A percentile compares a stretch with the other conserved stretches of the same genome.
These are phyloP conservation scores for Dinocampus coccinellae DNA, from an alignment of 2,888 invertebrate species.

Conservation along the genomic window DNA sequence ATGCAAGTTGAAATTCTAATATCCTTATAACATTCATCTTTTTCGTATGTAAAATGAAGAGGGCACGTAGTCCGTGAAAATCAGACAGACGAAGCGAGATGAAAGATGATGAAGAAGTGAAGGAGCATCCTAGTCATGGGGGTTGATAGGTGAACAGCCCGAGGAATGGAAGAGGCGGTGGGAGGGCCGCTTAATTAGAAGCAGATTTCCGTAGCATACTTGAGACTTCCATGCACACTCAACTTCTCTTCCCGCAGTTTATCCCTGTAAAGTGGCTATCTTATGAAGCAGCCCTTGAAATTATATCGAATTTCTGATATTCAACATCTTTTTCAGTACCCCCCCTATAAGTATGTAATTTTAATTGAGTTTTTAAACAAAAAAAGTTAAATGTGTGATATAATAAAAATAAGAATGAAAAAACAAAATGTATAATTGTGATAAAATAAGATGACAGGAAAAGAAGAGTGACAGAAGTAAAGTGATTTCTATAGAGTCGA, in stretches of 20 bases:
- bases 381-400: background rate
- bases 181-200: conserved; percentile 67
- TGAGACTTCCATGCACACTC: conserved; percentile 64
- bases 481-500: background rate
- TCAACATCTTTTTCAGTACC: conserved; percentile 27
- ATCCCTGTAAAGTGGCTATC: conserved; percentile 67
- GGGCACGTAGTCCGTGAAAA: background rate
- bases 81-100: conserved; percentile 43
- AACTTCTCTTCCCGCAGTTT: conserved; percentile 65
- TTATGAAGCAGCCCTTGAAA: conserved; percentile 58
- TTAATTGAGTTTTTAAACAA: background rate
- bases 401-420: background rate
- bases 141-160: conserved; percentile 32
- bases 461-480: background rate
- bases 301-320: conserved; percentile 52
- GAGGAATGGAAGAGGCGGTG: conserved; percentile 50
- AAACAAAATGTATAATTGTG: too few relatives aligned
- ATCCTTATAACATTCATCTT: conserved; percentile 39
- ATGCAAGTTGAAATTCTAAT: conserved; percentile 59
- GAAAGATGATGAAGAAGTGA: conserved; percentile 68
- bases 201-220: conserved; percentile 68
- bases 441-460: background rate
- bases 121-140: conserved; percentile 48
- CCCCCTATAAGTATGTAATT: background rate
- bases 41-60: background rate